phyloP scores from a whole-genome alignment of 2,797 vertebrate species.

The Macropus fuliginosus region DNA sequence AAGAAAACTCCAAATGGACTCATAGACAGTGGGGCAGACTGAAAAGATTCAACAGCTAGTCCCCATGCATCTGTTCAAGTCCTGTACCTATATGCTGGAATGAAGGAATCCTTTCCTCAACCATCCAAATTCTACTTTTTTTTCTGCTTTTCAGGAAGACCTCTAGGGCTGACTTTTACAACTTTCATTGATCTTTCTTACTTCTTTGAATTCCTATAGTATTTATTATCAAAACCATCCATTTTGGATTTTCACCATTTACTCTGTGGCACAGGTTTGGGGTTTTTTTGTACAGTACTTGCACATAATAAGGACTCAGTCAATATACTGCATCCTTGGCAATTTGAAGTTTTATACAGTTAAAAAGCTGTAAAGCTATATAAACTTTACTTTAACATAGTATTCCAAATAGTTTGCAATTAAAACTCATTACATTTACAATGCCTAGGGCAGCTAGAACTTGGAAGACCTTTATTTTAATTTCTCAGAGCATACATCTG shows the following conservation, averaged over 20 bases:
- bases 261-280: neutral
- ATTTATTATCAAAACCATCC: neutral
- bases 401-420: conserved; percentile 13
- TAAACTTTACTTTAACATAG: conserved; percentile 8
- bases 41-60: neutral
- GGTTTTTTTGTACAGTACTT: neutral
- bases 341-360: neutral
- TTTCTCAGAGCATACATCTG: neutral
- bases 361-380: neutral
- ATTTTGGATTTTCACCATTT: neutral
- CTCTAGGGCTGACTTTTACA: neutral
- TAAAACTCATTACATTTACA: conserved; percentile 7
- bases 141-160: neutral
- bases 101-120: neutral
- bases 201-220: neutral
- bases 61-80: neutral
- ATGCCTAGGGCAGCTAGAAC: conserved; percentile 9
- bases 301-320: neutral
- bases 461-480: conserved; percentile 24
- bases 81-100: neutral
- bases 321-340: neutral
- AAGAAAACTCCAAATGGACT: neutral
- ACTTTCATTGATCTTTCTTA: neutral
- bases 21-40: neutral
- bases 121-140: neutral